phyloP scores from a whole-genome alignment of 37 sponge, comb jelly and placozoan species.

The Lycopodina hypogea region DNA sequence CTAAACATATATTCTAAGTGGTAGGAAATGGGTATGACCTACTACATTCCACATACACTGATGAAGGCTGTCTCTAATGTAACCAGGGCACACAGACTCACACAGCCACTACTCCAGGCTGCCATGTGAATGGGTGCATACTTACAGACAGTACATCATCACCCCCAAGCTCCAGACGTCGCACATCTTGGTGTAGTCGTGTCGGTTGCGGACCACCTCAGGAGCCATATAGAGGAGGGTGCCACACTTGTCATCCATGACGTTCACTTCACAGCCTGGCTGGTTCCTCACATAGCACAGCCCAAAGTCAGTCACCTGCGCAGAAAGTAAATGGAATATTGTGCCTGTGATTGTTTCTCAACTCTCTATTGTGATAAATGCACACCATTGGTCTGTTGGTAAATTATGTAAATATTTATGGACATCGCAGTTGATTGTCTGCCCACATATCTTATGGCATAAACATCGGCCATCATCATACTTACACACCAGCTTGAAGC shows the following conservation, averaged over 20 bases:
- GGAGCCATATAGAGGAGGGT: slow-evolving; percentile 96
- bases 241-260: slow-evolving; percentile 83
- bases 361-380: neutral
- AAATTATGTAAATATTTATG: too few relatives aligned
- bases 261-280: slow-evolving; percentile 52
- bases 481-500: too few relatives aligned
- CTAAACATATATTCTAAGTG: too few relatives aligned
- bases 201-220: slow-evolving; percentile 82
- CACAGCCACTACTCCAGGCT: too few relatives aligned
- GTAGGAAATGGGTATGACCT: too few relatives aligned
- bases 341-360: neutral
- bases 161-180: slow-evolving; percentile 98
- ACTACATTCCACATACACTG: too few relatives aligned
- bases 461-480: too few relatives aligned
- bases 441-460: too few relatives aligned
- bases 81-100: too few relatives aligned
- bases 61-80: too few relatives aligned
- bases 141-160: slow-evolving; percentile 94
- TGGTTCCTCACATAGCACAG: slow-evolving; percentile 66
- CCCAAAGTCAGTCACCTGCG: slow-evolving; percentile 92
- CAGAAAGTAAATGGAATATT: neutral
- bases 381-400: neutral
- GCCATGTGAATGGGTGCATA: too few relatives aligned
- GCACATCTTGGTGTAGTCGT: slow-evolving; percentile 87
- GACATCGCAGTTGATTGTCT: too few relatives aligned